A percentile compares a stretch with the other conserved stretches of the same genome.
These are phyloP conservation scores for Tenualosa ilisha DNA, from an alignment of 2,797 vertebrate species.

Conservation along the genomic window DNA sequence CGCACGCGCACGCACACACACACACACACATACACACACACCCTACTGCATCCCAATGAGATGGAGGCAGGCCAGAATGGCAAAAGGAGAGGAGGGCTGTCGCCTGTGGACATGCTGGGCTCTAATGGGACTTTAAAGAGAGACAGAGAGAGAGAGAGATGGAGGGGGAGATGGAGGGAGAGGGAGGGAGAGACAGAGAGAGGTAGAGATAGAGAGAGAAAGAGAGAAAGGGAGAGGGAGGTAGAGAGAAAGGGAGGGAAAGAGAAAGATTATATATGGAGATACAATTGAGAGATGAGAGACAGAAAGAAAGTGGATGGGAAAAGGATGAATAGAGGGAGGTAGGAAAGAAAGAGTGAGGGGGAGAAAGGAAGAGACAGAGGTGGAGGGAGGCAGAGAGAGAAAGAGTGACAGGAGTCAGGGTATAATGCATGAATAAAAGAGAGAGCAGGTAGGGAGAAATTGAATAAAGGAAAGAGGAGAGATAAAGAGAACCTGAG, in stretches of 20 bases:
- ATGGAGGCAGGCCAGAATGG: background rate
- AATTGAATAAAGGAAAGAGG: conserved; percentile 6
- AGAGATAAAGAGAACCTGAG: conserved; percentile 9
- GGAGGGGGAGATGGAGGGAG: background rate
- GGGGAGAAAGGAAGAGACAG: background rate
- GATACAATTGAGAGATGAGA: background rate
- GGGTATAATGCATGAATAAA: background rate
- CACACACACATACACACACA: background rate
- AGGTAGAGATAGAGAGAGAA: background rate
- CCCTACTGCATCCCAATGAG: conserved; percentile 20
- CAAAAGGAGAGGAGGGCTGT: background rate
- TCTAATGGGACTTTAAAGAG: conserved; percentile 17
- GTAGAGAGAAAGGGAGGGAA: conserved; percentile 14
- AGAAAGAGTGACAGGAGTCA: background rate
- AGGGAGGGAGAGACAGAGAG: background rate
- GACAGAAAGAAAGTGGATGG: background rate
- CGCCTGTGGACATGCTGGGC: background rate
- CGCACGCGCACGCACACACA: background rate
- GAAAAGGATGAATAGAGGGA: background rate
- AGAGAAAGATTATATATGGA: background rate
- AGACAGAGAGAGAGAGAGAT: background rate
- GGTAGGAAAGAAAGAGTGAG: too few species aligned
- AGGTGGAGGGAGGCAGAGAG: background rate
- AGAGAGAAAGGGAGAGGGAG: conserved; percentile 28
- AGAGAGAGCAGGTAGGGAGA: background rate